Percentiles rank a stretch among this genome's conserved stretches.
These are phyloP conservation scores for Paracentrotus lividus DNA, from an alignment of 53 echinoderm and acorn worm species.

Conservation along the genomic window DNA sequence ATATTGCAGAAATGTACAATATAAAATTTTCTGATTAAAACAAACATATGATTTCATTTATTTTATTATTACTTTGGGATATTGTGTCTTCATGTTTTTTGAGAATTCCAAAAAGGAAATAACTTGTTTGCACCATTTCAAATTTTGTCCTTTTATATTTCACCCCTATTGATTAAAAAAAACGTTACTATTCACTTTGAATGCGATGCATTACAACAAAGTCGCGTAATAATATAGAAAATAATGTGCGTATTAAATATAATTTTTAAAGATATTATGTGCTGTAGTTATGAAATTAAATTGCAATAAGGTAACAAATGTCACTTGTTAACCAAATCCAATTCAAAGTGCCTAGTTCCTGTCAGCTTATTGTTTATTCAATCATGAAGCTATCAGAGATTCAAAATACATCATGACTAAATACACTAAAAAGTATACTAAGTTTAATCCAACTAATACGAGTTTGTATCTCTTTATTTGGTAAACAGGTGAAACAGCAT, in stretches of 20 bases:
- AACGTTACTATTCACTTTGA: neutral
- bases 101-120: too few relatives aligned
- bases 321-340: neutral
- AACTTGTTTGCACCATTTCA: too few relatives aligned
- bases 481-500: slow-evolving; percentile 90
- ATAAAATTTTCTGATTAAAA: neutral
- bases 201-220: neutral
- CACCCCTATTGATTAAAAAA: neutral
- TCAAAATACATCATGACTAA: neutral
- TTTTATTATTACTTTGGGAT: too few relatives aligned
- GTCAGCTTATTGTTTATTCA: too few relatives aligned
- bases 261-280: too few relatives aligned
- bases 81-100: too few relatives aligned
- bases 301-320: neutral
- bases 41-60: too few relatives aligned
- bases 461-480: neutral
- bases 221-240: neutral
- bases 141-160: neutral
- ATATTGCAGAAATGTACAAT: neutral
- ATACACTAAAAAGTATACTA: too few relatives aligned
- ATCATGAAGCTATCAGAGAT: neutral
- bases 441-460: too few relatives aligned
- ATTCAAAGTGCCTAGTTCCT: too few relatives aligned
- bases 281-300: neutral
- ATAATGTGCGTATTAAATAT: neutral